Base-by-base conservation (phyloP, 23 tunicate species). In the Aplidium turbinatum region DNA sequence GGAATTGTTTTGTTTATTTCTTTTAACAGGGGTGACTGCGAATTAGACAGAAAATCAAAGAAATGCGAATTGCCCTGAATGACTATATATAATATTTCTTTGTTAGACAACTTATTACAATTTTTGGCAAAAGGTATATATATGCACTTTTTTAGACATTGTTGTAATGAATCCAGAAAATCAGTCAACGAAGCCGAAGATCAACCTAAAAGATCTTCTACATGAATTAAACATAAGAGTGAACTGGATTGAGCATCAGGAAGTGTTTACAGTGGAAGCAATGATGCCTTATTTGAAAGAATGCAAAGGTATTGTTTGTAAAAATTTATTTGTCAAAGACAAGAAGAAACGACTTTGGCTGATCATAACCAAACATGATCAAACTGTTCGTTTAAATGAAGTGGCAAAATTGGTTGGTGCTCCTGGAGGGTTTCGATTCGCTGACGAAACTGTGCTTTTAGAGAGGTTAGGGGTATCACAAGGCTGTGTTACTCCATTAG, bases 261-360 rank as follows among this genome's bases (percentile, higher is more conserved):
- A 90, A 58, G 97, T 90, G 33, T 90, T 90, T 52, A 90, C 97
- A 29, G 97, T 90, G 31, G 97, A 90, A 53, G 85, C 97, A 16
- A 90, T 90, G 97, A 77, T 82, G 90, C 90, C 78, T 0, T 63
- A 90, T 47, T 76, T 90, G 2, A 24, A 51, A 63, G 68, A 83
- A 7, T 45, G 66, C 50, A 60, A 83, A 32, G 97, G 97, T 25
- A 64, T 90, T 33, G 85, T 90, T 27, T 76, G 84, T 47, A 83
- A 90, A 64, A 90, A 90, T 64, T 54, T 90, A 11, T 90, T 90
- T 72, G 64, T 90, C 0, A 90, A 90, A 54, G 97, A 87, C 54
- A 90, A 90, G 66, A 90, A 90, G 73, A 83, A 83, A 29, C 52
- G 55, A 31, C 81, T 90, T 0, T 90, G 97, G 97, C 72, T 90